A percentile compares a stretch with the other conserved stretches of the same genome.
Conservation (phyloP, 53 echinoderm and acorn worm genomes). For the Pentamera pediparva region DNA sequence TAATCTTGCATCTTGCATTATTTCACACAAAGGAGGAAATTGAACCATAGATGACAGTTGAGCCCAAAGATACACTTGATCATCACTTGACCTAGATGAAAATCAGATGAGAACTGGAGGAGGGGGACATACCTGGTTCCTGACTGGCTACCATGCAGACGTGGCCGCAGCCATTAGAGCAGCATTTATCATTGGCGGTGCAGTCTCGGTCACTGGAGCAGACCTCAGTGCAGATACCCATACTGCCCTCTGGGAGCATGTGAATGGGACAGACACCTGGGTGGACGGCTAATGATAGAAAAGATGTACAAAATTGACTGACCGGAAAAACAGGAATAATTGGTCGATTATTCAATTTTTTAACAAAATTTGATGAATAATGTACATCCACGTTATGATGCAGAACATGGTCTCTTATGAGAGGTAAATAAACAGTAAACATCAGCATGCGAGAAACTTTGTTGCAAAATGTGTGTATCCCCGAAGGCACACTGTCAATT, state of each 20-base stretch:
- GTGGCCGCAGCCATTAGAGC: slow-evolving; percentile 63
- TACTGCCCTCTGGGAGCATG: not conserved
- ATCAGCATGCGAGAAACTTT: no score
- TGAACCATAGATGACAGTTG: no score
- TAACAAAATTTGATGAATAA: not conserved
- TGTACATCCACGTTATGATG: not conserved
- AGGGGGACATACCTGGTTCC: slow-evolving; percentile 16
- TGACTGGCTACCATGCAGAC: slow-evolving; percentile 39
- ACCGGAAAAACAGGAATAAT: not conserved
- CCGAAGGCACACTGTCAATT: no score
- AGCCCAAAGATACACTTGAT: no score
- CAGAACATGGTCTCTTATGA: not conserved
- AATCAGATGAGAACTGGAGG: not conserved
- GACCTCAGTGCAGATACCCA: slow-evolving; percentile 52
- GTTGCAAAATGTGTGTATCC: no score
- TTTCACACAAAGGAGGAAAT: no score
- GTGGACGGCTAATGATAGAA: slow-evolving; percentile 26
- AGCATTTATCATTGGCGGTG: slow-evolving; percentile 47
- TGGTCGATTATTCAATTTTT: not conserved
- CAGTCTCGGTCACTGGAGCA: slow-evolving; percentile 55
- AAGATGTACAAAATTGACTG: not conserved
- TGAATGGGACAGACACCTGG: slow-evolving; percentile 25
- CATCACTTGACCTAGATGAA: no score
- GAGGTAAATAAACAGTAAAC: not conserved
- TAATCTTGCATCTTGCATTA: no score